Evolutionary conservation across 2,888 invertebrate genomes (phyloP).

Genomic region (Strigamia crassipes): DNA sequence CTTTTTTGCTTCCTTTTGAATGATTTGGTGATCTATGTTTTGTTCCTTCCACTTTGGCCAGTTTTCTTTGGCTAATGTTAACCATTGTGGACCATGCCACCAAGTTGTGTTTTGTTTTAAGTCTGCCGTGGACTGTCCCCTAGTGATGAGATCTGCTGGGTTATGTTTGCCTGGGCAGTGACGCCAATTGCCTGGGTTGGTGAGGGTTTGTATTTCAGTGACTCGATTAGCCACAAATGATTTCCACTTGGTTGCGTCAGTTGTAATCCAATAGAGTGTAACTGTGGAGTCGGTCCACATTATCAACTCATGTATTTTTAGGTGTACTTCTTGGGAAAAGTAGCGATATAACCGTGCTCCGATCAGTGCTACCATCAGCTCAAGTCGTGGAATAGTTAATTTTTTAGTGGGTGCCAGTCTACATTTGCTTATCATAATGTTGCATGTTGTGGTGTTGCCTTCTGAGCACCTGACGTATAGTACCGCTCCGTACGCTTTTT

Average conservation of each 20-base stretch:
- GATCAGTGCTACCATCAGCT: constrained; percentile 1
- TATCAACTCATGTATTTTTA: background rate
- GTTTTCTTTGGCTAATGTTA: background rate
- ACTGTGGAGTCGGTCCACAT: constrained; percentile 25
- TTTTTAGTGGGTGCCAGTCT: background rate
- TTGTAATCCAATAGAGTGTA: background rate
- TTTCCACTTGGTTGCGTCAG: constrained; percentile 43
- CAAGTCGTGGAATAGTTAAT: constrained; percentile 42
- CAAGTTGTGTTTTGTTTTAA: background rate
- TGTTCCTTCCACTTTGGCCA: background rate
- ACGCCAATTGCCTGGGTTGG: background rate
- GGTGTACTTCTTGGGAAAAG: background rate
- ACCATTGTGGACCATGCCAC: constrained; percentile 8
- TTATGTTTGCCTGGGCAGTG: constrained; percentile 28
- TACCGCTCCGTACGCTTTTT: constrained; percentile 35
- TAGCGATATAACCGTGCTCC: background rate
- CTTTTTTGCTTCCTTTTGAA: background rate
- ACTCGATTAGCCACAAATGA: constrained; percentile 44
- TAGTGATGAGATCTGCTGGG: constrained; percentile 43
- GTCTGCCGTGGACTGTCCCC: background rate
- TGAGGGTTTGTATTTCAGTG: constrained; percentile 2
- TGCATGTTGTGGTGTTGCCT: background rate
- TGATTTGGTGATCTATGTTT: background rate
- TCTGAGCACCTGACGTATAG: background rate
- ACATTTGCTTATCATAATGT: background rate